Base-by-base conservation (phyloP, 2,113 vertebrate species). In the Struthidea cinerea region DNA sequence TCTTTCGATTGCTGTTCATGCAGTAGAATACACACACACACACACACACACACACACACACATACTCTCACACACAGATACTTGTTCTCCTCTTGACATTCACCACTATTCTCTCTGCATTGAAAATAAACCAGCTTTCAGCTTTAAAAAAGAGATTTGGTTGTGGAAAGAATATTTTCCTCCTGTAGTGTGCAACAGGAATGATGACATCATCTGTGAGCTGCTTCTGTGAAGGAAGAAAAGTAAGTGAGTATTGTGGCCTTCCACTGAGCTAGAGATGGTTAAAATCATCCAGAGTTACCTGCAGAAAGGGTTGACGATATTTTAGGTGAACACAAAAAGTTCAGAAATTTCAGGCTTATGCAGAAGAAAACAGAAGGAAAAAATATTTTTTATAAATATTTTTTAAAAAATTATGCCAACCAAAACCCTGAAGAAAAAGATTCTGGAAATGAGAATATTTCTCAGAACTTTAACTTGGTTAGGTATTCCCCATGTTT, bases 401-500 rank as follows among this genome's bases (percentile, higher is more conserved):
- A 7, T 35, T 59, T 59, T 5, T 3, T 0, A 2, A n/a, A 64
- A 59, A 63, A n/a, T 12, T 1, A n/a, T 22, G 15, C 11, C 32
- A 65, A 42, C 7, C 0, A 11, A 67, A 76, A 60, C 5, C 1
- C 7, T 37, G 28, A 79, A 83, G 42, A 14, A 76, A 89, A 74
- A 23, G 16, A 13, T 2, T 33, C 16, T 9, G 3, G 9, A 41
- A 60, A 78, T 0, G 1, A 57, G 55, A 87, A 23, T 32, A 14
- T 84, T 87, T 90, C 19, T 32, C 23, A 49, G 52, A 71, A 35
- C 13, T 56, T 69, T 56, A 65, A 22, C 17, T 42, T 6, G 27
- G 11, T 3, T 85, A 64, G 19, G 4, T 42, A 35, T 9, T 65
- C 21, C 13, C 9, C 24, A 44, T 0, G 0, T 57, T 86, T 83